Percentiles rank a stretch among this genome's conserved stretches.
These are phyloP conservation scores for Thamnophis elegans DNA, from an alignment of 2,797 vertebrate species.

Conservation along the genomic window DNA sequence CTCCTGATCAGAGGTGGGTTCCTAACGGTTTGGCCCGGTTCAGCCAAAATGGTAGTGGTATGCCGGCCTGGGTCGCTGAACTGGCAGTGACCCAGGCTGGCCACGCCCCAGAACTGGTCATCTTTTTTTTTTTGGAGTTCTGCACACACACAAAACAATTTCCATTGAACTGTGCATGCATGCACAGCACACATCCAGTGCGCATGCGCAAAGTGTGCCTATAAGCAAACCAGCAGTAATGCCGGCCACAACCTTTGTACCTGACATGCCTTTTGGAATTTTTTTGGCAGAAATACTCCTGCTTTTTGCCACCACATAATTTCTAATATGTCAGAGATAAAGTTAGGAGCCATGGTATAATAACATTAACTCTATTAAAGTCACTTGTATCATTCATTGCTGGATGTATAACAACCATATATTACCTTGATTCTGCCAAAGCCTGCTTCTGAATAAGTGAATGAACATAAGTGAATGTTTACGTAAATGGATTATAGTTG, in stretches of 20 bases:
- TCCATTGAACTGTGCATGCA: too few species aligned
- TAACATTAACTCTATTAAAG: background rate
- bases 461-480: background rate
- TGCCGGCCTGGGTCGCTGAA: too few species aligned
- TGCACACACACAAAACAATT: too few species aligned
- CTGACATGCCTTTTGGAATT: background rate
- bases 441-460: background rate
- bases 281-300: background rate
- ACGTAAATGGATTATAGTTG: background rate
- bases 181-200: too few species aligned
- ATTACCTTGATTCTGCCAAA: background rate
- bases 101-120: too few species aligned
- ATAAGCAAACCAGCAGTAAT: too few species aligned
- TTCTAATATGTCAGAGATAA: background rate
- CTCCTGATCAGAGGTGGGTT: background rate
- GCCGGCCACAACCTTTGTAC: background rate
- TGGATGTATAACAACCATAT: background rate
- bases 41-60: too few species aligned
- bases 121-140: too few species aligned
- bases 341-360: background rate
- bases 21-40: too few species aligned
- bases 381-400: background rate
- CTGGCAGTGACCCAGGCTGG: too few species aligned
- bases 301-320: background rate
- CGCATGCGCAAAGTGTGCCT: fast-evolving